Conservation (phyloP, 2,797 vertebrate species). For the Trematomus bernacchii region DNA sequence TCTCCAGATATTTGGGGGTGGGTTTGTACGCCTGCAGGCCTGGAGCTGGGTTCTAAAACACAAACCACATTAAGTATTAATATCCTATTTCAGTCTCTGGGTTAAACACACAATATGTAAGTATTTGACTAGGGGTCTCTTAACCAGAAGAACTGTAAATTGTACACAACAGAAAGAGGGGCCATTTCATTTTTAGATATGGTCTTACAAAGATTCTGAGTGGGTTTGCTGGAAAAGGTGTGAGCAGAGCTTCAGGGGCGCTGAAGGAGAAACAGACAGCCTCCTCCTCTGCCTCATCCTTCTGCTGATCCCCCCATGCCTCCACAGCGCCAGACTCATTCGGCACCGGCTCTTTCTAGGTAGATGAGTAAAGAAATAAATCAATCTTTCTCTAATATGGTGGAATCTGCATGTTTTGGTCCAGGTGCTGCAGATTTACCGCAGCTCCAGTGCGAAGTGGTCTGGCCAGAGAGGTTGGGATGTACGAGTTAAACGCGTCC, state of each 20-base stretch:
- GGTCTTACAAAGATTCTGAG: constrained; percentile 83
- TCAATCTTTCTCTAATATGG: background rate
- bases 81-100: background rate
- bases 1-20: constrained; percentile 88
- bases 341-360: constrained; percentile 63
- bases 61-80: background rate
- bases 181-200: too few species aligned
- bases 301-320: constrained; percentile 7
- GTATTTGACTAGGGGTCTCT: too few species aligned
- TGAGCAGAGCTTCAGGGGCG: constrained; percentile 71
- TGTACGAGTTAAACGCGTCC: constrained; percentile 70
- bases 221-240: constrained; percentile 70
- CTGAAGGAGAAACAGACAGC: constrained; percentile 64
- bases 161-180: too few species aligned
- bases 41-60: constrained; percentile 90
- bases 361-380: background rate
- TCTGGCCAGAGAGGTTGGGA: constrained; percentile 54
- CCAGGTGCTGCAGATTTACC: constrained; percentile 54
- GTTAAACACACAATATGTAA: background rate
- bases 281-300: constrained; percentile 17
- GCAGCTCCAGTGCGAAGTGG: constrained; percentile 71
- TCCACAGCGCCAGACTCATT: constrained; percentile 9
- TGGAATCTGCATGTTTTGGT: background rate
- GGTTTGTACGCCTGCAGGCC: constrained; percentile 85
- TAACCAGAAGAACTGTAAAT: too few species aligned